phyloP scores from a whole-genome alignment of 2,888 invertebrate genomes.

The Deladenus siricidicola region DNA sequence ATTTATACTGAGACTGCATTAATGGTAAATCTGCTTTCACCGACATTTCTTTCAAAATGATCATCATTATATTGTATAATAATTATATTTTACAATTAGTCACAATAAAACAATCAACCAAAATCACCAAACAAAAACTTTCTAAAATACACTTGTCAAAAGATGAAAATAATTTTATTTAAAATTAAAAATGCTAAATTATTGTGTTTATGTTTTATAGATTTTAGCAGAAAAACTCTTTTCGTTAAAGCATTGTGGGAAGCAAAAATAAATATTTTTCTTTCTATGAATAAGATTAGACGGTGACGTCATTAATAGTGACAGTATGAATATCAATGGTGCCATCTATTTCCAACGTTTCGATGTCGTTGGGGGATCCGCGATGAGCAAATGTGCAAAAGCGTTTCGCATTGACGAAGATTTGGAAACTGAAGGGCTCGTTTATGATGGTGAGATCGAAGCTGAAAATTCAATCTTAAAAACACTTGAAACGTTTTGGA shows the following conservation, averaged over 20 bases:
- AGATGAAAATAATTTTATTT: too few relatives aligned
- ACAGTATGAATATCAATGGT: conserved; percentile 46
- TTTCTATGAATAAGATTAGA: too few relatives aligned
- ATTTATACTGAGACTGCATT: conserved; percentile 38
- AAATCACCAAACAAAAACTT: too few relatives aligned
- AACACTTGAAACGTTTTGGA: background rate
- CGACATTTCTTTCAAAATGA: conserved; percentile 37
- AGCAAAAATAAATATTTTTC: too few relatives aligned
- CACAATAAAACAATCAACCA: too few relatives aligned
- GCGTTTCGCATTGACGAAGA: conserved; percentile 49
- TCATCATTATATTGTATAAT: too few relatives aligned
- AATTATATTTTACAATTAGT: too few relatives aligned
- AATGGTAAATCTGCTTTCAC: conserved; percentile 44
- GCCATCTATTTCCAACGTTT: conserved; percentile 44
- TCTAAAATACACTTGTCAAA: too few relatives aligned
- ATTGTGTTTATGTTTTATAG: conserved; percentile 9
- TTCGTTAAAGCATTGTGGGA: too few relatives aligned
- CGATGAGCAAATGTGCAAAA: conserved; percentile 47
- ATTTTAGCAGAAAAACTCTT: too few relatives aligned
- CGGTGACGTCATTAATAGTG: conserved; percentile 46
- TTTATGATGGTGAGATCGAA: conserved; percentile 52
- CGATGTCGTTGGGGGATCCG: conserved; percentile 43
- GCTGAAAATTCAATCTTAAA: conserved; percentile 33
- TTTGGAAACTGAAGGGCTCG: conserved; percentile 45
- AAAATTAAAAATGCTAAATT: background rate